Base-by-base conservation (phyloP, 2,797 vertebrate species). In the Hippocampus kuda region DNA sequence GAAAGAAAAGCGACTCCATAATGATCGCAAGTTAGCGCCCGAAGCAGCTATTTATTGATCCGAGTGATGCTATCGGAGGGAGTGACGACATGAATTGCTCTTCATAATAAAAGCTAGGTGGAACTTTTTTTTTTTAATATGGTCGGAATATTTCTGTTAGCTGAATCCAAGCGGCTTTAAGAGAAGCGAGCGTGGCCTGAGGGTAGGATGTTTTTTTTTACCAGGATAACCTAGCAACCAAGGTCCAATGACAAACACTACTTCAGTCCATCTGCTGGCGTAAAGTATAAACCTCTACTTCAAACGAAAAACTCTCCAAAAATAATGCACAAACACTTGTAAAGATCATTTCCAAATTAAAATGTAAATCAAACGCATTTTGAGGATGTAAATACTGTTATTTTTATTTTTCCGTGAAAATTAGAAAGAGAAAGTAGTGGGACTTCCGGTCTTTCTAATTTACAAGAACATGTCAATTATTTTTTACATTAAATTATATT, bases 211-310 rank as follows among this genome's bases (percentile, higher is more conserved):
- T 62, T 67, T 62, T 18, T 62, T 67, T 62, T 18, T 64, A 66
- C 70, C 62, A 59, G 80, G 71, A 84, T 87, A 81, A 82, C 90
- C 84, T 88, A 88, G 90, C 89, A 91, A 90, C 89, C 77, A 74
- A 74, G 79, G 84, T 88, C 85, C 87, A 69, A 42, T 73, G 79
- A 82, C 4, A 26, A 57, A 57, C 56, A 27, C 26, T 57, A 27
- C 24, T 13, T 5, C 24, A 16, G 26, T 57, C 24, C 24, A 15
- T 11, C 56, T 15, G 24, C 24, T 16, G 56, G 26, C 3, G 15
- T 30, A 16, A 16, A 54, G 59, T 34, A 18, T 60, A 34, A 30
- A 34, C 15, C 16, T 30, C 15, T 34, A 6, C 9, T 24, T 24
- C 2, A 11, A 53, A 8, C 2, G 6, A 30, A 34, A 16, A 34